Base-by-base conservation (phyloP, 2,888 invertebrate genomes). In the Polia nebulosa region DNA sequence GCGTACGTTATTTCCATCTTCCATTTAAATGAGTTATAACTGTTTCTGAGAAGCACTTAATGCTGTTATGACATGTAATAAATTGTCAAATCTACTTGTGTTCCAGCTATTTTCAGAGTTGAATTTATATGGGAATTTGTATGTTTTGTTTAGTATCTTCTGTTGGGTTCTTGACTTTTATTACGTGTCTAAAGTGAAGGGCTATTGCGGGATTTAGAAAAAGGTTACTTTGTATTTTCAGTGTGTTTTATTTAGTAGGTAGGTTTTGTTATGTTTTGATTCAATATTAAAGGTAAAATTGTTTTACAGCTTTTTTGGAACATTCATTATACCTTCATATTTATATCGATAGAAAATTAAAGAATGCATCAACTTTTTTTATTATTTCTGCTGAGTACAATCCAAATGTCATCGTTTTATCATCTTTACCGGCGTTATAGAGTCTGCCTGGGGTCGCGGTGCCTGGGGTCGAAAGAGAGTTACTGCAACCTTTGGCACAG, bases 1-100 rank as follows among this genome's bases (percentile, higher is more conserved):
- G 83, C 78, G 72, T 78, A 80, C 72, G 74, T 73, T 84, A 86
- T 82, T 83, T 84, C 80, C 85, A 84, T 87, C 82, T 70, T 80
- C 81, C 85, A 86, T 89, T 87, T 87, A 86, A 87, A 89, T 91
- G 90, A 91, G 86, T 90, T 90, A 90, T 87, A 86, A 83, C 83
- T 70, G 77, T 85, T 90, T 89, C 91, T 75, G 72, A 84, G 90
- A 90, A 90, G 71, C 74, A 72, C 74, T 78, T 81, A 78, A 71
- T 79, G 68, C 58, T 69, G 76, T 83, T 83, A 77, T 76, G 84
- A 84, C 72, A 58, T 52, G 79, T 63, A 77, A 82, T 83, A 83
- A 83, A 83, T 83, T 83, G 75, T 78, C 72, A 72, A 72, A 81
- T 80, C 74, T 78, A 81, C 72, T 75, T 70, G 70, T 68, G 60